phyloP scores from a whole-genome alignment of 2,113 vertebrate species.

The Amblyornis subalaris region DNA sequence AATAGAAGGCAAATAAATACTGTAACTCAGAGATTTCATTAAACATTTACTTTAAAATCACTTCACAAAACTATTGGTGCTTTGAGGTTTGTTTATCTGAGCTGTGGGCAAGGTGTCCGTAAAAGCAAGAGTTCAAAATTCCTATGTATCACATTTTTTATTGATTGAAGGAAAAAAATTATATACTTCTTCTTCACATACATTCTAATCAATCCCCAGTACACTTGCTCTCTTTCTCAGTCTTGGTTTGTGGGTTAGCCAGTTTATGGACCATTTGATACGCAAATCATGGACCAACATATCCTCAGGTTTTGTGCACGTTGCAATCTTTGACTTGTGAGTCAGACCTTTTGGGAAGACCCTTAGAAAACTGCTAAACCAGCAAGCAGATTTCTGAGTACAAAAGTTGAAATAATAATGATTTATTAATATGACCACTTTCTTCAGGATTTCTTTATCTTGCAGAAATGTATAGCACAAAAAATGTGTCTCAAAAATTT shows the following conservation, averaged over 20 bases:
- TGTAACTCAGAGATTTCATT: neutral
- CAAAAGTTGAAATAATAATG: neutral
- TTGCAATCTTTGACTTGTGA: neutral
- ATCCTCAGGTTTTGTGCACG: neutral
- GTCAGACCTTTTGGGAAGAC: neutral
- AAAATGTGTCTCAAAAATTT: neutral
- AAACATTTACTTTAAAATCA: neutral
- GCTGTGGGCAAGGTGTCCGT: neutral
- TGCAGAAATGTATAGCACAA: neutral
- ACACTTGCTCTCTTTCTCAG: neutral
- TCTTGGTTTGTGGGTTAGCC: neutral
- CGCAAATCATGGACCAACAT: neutral
- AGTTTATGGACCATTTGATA: neutral
- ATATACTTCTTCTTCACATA: neutral
- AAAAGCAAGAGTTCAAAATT: neutral
- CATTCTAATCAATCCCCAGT: neutral
- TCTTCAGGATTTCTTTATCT: neutral
- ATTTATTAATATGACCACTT: neutral
- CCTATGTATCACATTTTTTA: neutral
- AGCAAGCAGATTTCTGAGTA: neutral
- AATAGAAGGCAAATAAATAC: neutral
- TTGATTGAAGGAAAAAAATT: neutral
- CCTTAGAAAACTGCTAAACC: neutral
- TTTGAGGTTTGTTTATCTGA: neutral
- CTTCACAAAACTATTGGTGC: neutral